Evolutionary conservation across 2,797 vertebrate genomes (phyloP).

Genomic region (Arctocebus calabarensis): DNA sequence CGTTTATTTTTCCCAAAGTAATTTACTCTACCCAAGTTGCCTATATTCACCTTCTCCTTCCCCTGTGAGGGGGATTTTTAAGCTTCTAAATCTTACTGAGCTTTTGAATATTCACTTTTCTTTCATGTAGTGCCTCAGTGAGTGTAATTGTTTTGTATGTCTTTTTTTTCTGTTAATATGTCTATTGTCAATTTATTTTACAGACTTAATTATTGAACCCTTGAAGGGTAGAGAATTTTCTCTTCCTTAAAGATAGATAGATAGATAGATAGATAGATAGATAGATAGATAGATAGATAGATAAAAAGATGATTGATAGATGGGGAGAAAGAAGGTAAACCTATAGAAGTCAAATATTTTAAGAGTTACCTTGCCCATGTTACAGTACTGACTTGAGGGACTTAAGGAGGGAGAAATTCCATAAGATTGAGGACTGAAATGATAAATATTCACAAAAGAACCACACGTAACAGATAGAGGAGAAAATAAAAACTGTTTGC

Average conservation of each 20-base stretch:
- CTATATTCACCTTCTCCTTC: too few relatives aligned
- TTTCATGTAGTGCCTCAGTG: not conserved
- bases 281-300: not conserved
- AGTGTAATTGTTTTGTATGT: not conserved
- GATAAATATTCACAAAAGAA: slow-evolving; percentile 15
- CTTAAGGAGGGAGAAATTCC: not conserved
- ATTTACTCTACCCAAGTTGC: not conserved
- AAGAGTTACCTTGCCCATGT: not conserved
- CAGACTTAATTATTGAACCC: not conserved
- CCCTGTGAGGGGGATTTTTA: not conserved
- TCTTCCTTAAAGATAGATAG: not conserved
- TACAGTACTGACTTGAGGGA: not conserved
- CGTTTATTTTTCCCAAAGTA: not conserved
- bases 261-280: not conserved
- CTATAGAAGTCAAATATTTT: not conserved
- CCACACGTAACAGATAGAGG: not conserved
- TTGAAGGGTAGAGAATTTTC: not conserved
- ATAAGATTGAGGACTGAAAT: not conserved
- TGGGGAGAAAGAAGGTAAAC: too few relatives aligned
- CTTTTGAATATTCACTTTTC: not conserved
- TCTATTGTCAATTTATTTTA: not conserved
- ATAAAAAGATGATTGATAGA: not conserved
- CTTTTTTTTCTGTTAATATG: not conserved
- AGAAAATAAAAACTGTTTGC: not conserved
- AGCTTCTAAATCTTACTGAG: not conserved